A percentile compares a stretch with the other conserved stretches of the same genome.
Evolutionary conservation across 2,797 vertebrate species (phyloP).

Genomic region (Loris lydekkerianus): DNA sequence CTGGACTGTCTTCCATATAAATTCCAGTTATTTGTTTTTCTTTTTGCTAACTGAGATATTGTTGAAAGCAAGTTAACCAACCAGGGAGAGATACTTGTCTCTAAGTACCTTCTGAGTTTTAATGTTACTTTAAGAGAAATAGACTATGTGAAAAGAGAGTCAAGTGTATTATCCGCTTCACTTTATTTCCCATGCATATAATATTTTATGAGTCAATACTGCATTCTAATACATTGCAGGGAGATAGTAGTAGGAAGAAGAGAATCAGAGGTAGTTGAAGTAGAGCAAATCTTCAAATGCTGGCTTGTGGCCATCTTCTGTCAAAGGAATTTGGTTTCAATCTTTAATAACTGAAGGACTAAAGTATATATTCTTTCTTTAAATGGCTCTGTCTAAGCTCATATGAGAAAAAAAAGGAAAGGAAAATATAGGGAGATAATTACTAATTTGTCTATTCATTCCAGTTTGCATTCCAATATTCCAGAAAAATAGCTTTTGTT

Average conservation of each 20-base stretch:
- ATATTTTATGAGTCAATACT: background rate
- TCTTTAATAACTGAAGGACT: background rate
- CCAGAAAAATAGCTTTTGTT: background rate
- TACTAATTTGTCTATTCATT: slow-evolving; percentile 43
- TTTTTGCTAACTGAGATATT: background rate
- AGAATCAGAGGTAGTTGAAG: background rate
- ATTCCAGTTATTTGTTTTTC: slow-evolving; percentile 50
- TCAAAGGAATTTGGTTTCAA: slow-evolving; percentile 28
- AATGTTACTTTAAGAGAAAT: slow-evolving; percentile 25
- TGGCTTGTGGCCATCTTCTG: background rate
- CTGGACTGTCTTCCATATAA: slow-evolving; percentile 17
- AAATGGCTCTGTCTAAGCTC: slow-evolving; percentile 3
- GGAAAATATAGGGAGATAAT: slow-evolving; percentile 35
- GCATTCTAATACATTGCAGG: background rate
- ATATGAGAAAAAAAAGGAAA: background rate
- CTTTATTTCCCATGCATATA: background rate
- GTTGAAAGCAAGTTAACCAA: slow-evolving; percentile 15
- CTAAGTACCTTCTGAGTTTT: background rate
- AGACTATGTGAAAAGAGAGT: slow-evolving; percentile 23
- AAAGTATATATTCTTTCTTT: slow-evolving; percentile 36
- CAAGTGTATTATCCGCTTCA: background rate
- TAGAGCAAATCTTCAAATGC: background rate
- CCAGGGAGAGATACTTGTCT: slow-evolving; percentile 24
- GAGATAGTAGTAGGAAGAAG: background rate
- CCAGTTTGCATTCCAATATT: background rate